Evolutionary conservation across 2,113 vertebrate genomes (phyloP).

Genomic region (Mixornis gularis): DNA sequence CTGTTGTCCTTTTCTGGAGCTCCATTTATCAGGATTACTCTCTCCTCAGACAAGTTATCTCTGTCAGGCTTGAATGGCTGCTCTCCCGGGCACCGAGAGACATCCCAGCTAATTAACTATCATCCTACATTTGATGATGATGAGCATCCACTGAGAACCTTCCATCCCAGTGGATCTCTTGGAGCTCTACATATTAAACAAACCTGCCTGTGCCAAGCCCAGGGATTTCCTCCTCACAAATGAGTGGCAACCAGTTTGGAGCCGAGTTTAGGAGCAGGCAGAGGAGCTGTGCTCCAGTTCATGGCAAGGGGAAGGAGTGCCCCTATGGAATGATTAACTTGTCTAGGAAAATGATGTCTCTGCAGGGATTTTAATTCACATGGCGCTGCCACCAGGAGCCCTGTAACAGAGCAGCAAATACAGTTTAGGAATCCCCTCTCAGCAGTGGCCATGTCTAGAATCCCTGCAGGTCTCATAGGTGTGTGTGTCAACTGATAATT

Average conservation of each 20-base stretch:
- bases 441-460: not conserved
- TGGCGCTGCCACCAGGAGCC: not conserved
- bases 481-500: not conserved
- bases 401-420: not conserved
- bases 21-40: slow-evolving; percentile 14
- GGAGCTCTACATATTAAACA: slow-evolving; percentile 22
- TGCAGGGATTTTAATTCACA: not conserved
- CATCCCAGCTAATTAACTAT: slow-evolving; percentile 39
- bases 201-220: not conserved
- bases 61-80: slow-evolving; percentile 37
- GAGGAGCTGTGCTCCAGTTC: not conserved
- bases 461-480: not conserved
- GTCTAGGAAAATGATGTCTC: slow-evolving; percentile 30
- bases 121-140: slow-evolving; percentile 34
- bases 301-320: not conserved
- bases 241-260: not conserved
- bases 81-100: not conserved
- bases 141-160: slow-evolving; percentile 1
- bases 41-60: slow-evolving; percentile 32
- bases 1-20: not conserved
- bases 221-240: slow-evolving; percentile 1
- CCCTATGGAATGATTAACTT: slow-evolving; percentile 41
- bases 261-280: not conserved
- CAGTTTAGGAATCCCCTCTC: not conserved
- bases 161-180: slow-evolving; percentile 40